phyloP scores from a whole-genome alignment of 2,797 vertebrate species.

The Tangara arthus region DNA sequence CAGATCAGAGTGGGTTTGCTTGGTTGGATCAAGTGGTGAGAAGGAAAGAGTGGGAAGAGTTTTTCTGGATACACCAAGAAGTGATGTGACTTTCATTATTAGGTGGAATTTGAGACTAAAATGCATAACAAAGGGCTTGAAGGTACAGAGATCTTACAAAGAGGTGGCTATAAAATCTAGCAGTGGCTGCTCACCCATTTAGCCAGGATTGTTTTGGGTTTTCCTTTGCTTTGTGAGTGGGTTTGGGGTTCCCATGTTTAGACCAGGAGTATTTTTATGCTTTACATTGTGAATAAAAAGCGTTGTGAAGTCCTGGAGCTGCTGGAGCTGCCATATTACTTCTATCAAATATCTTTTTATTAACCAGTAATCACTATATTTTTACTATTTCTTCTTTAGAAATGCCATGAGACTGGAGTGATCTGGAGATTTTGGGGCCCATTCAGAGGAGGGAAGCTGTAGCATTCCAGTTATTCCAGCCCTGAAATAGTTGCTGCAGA shows the following conservation, averaged over 20 bases:
- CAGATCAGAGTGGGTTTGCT: neutral
- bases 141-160: neutral
- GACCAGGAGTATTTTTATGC: neutral
- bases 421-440: neutral
- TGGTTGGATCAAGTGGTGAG: neutral
- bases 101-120: neutral
- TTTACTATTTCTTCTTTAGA: neutral
- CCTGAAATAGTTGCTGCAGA: neutral
- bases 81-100: neutral
- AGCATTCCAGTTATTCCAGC: neutral
- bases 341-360: neutral
- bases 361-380: neutral
- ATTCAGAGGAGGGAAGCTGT: neutral
- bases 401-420: neutral
- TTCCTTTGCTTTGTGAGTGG: neutral
- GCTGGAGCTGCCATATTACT: neutral
- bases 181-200: neutral
- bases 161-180: neutral
- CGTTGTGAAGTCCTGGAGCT: neutral
- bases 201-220: neutral
- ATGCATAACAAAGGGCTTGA: neutral
- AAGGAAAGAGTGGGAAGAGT: neutral
- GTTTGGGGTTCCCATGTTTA: neutral
- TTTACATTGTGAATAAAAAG: neutral
- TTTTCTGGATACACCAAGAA: neutral